A percentile compares a stretch with the other conserved stretches of the same genome.
These are phyloP conservation scores for Dorcus hopei DNA, from an alignment of 2,888 invertebrate species.

Conservation along the genomic window DNA sequence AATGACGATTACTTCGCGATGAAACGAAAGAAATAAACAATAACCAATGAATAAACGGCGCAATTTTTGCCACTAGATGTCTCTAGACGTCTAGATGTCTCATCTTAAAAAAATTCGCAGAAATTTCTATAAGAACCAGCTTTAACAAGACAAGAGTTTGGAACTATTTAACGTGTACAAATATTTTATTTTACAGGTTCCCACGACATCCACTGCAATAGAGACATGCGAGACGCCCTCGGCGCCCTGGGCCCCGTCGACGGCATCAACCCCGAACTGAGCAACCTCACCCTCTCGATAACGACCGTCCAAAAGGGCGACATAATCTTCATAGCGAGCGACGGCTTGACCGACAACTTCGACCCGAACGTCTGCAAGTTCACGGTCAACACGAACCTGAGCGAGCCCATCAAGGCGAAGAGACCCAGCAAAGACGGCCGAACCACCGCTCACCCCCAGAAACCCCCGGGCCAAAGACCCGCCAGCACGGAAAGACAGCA, in stretches of 20 bases:
- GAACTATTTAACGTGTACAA: no score
- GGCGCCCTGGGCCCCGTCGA: slow-evolving; percentile 87
- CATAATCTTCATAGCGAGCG: slow-evolving; percentile 83
- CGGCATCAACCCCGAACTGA: slow-evolving; percentile 78
- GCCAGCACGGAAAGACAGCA: neutral
- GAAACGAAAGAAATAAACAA: no score
- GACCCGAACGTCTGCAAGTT: slow-evolving; percentile 90
- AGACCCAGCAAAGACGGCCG: slow-evolving; percentile 16
- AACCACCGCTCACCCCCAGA: slow-evolving; percentile 9
- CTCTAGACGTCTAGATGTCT: no score
- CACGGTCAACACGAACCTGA: slow-evolving; percentile 53
- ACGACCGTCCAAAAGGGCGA: slow-evolving; percentile 77
- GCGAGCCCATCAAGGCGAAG: slow-evolving; percentile 47
- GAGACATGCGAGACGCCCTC: slow-evolving; percentile 85
- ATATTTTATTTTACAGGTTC: slow-evolving; percentile 63
- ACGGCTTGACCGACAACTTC: slow-evolving; percentile 87
- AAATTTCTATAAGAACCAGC: no score
- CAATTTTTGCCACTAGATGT: no score
- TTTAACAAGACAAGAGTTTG: no score
- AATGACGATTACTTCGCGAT: no score
- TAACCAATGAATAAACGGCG: no score
- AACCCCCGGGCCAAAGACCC: neutral
- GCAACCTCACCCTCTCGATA: slow-evolving; percentile 82
- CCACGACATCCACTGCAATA: slow-evolving; percentile 77
- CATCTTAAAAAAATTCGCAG: no score